A percentile compares a stretch with the other conserved stretches of the same genome.
Evolutionary conservation across 2,113 vertebrate species (phyloP).

Genomic region (Glaucomys volans): DNA sequence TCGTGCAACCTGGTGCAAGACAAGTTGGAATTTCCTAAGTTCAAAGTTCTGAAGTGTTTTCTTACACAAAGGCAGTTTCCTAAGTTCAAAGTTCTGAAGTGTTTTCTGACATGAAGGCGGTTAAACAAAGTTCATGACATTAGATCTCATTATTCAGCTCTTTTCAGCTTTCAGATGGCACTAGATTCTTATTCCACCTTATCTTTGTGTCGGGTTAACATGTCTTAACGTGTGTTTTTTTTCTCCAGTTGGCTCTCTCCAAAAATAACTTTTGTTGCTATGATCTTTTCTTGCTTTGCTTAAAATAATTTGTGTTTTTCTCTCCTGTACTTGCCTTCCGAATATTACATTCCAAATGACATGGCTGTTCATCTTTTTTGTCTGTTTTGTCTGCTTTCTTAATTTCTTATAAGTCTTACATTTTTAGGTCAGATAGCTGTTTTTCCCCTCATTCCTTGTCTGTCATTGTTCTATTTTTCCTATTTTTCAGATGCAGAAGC

Average conservation of each 20-base stretch:
- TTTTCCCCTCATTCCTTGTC: conserved; percentile 56
- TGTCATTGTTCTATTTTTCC: conserved; percentile 76
- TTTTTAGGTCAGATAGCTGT: conserved; percentile 66
- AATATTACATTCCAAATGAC: conserved; percentile 69
- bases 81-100: conserved; percentile 72
- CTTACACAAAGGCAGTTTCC: conserved; percentile 65
- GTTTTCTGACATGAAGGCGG: conserved; percentile 39
- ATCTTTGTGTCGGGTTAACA: conserved; percentile 78
- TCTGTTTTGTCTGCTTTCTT: conserved; percentile 70
- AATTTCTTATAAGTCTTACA: conserved; percentile 69
- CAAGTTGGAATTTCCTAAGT: conserved; percentile 79
- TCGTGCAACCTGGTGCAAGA: conserved; percentile 78
- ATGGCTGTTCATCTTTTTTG: conserved; percentile 64
- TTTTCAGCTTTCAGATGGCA: conserved; percentile 66
- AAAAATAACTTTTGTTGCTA: conserved; percentile 70
- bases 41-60: conserved; percentile 78
- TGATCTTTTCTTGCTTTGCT: conserved; percentile 70
- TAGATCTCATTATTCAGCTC: conserved; percentile 60
- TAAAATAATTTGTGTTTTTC: conserved; percentile 66
- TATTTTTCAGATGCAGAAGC: conserved; percentile 81
- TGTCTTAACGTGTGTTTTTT: conserved; percentile 59
- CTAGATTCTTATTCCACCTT: conserved; percentile 72
- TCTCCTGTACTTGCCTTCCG: conserved; percentile 68
- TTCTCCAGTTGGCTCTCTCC: conserved; percentile 56
- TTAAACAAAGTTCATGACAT: conserved; percentile 69